These are phyloP conservation scores for Pachyrhynchus sulphureomaculatus DNA, from an alignment of 1,140 invertebrate species.

Conservation along the genomic window DNA sequence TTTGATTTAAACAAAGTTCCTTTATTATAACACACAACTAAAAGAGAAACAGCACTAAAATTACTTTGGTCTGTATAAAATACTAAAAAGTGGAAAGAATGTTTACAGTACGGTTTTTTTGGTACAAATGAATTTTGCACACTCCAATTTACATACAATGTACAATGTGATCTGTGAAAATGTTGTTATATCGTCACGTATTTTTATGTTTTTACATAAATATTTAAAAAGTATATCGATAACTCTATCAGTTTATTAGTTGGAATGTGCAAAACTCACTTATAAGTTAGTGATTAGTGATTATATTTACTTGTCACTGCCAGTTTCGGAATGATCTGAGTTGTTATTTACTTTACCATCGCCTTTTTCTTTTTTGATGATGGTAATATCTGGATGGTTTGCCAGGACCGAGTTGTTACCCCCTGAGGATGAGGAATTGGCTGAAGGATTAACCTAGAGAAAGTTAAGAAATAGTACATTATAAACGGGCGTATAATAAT, in stretches of 20 bases:
- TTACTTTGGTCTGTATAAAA: slow-evolving; percentile 53
- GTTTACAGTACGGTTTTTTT: slow-evolving; percentile 17
- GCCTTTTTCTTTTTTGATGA: slow-evolving; percentile 60
- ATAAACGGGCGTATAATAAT: too few relatives aligned
- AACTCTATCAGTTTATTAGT: too few relatives aligned
- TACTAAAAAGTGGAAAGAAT: slow-evolving; percentile 47
- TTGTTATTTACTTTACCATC: slow-evolving; percentile 55
- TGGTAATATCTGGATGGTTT: slow-evolving; percentile 64
- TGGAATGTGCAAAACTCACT: too few relatives aligned
- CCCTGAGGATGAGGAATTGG: slow-evolving; percentile 47
- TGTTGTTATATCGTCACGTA: slow-evolving; percentile 11
- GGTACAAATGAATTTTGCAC: slow-evolving; percentile 25
- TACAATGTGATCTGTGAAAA: too few relatives aligned
- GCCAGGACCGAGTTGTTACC: slow-evolving; percentile 56
- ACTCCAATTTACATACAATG: slow-evolving; percentile 13
- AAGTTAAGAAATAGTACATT: not conserved
- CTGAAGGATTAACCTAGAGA: not conserved
- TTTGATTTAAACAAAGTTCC: not conserved
- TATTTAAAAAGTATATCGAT: too few relatives aligned
- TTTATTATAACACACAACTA: slow-evolving; percentile 23
- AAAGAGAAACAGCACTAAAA: slow-evolving; percentile 44
- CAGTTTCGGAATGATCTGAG: slow-evolving; percentile 49
- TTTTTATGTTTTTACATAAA: too few relatives aligned
- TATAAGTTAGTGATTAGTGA: not conserved
- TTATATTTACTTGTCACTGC: slow-evolving; percentile 39